These are phyloP conservation scores for Trilocha varians DNA, from an alignment of 2,888 invertebrate species.

Conservation along the genomic window DNA sequence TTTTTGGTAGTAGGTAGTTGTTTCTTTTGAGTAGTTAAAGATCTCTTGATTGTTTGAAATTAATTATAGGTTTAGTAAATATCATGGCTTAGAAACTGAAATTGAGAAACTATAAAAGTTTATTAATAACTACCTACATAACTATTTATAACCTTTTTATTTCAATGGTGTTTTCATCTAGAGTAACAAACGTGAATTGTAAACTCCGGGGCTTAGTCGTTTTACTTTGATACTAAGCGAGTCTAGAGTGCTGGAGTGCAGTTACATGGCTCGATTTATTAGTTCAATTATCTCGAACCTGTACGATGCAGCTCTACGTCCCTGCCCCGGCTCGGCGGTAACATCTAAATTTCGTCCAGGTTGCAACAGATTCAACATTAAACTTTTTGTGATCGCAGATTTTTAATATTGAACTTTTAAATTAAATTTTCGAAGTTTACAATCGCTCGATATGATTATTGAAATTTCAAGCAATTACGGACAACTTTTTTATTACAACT, in stretches of 20 bases:
- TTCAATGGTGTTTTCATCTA: background rate
- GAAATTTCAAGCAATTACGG: background rate
- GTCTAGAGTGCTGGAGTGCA: constrained; percentile 43
- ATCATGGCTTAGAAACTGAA: no score
- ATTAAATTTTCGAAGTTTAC: background rate
- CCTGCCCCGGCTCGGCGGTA: constrained; percentile 58
- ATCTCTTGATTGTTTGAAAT: no score
- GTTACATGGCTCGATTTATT: constrained; percentile 67
- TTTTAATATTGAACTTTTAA: background rate
- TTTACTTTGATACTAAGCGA: constrained; percentile 52
- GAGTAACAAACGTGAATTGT: background rate
- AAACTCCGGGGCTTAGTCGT: constrained; percentile 42
- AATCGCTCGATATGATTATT: background rate
- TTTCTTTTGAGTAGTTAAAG: no score
- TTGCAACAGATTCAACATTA: constrained; percentile 32
- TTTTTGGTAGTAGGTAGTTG: no score
- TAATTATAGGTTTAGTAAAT: no score
- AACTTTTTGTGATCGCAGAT: constrained; percentile 3
- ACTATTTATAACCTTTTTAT: no score
- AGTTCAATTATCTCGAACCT: constrained; percentile 67
- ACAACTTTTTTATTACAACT: background rate
- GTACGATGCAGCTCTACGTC: constrained; percentile 48
- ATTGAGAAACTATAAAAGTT: no score
- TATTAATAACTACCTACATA: no score
- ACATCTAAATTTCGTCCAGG: constrained; percentile 58